Evolutionary conservation across 2,888 invertebrate species (phyloP).

Genomic region (Apomyelois bistriatella): DNA sequence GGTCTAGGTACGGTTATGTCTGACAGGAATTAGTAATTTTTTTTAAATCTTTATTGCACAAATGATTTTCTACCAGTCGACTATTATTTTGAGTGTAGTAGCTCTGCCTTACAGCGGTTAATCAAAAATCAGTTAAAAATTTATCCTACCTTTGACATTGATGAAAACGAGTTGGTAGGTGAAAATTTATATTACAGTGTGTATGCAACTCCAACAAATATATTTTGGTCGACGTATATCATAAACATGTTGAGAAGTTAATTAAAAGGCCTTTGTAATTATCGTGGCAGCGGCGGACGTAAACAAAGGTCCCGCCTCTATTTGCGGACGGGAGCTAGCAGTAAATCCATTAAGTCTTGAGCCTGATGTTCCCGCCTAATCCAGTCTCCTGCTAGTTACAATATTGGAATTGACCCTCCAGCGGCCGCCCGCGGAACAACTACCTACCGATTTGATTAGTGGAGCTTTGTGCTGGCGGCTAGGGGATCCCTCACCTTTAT

Average conservation of each 20-base stretch:
- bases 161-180: too few relatives aligned
- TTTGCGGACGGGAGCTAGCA: conserved; percentile 35
- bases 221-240: conserved; percentile 12
- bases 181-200: too few relatives aligned
- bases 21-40: too few relatives aligned
- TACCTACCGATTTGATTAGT: conserved; percentile 17
- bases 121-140: too few relatives aligned
- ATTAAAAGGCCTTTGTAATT: conserved; percentile 27
- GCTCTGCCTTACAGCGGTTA: too few relatives aligned
- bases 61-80: too few relatives aligned
- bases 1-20: too few relatives aligned
- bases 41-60: too few relatives aligned
- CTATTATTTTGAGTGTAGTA: too few relatives aligned
- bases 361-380: conserved; percentile 41
- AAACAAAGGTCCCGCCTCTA: conserved; percentile 33
- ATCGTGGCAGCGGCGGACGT: conserved; percentile 23
- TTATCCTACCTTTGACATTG: too few relatives aligned
- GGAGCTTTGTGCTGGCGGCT: conserved; percentile 13
- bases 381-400: conserved; percentile 33
- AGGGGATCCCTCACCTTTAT: not conserved
- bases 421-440: conserved; percentile 2
- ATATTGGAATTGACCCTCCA: conserved; percentile 28
- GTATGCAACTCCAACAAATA: not conserved
- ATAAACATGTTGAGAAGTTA: conserved; percentile 24
- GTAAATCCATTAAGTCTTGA: conserved; percentile 49